phyloP scores from a whole-genome alignment of 1,140 invertebrate genomes.

The Lepidurus apus region DNA sequence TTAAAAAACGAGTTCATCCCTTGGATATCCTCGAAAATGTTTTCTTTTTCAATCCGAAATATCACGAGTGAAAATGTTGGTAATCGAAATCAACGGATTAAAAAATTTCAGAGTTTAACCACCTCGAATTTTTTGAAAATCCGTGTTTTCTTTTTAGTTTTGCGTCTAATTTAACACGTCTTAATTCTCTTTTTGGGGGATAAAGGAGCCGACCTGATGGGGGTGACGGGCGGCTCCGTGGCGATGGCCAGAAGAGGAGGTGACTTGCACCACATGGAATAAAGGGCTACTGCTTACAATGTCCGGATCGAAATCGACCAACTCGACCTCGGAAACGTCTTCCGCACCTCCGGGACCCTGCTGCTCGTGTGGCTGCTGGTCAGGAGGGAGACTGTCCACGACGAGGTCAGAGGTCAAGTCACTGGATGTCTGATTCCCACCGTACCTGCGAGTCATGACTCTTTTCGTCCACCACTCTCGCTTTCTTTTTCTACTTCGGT shows the following conservation, averaged over 20 bases:
- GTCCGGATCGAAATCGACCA: not conserved
- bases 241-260: not conserved
- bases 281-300: not conserved
- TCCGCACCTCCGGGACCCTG: not conserved
- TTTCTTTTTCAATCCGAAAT: not conserved
- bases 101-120: not conserved
- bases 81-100: too few relatives aligned
- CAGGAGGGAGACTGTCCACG: slow-evolving; percentile 6
- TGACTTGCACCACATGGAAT: slow-evolving; percentile 9
- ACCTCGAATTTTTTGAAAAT: not conserved
- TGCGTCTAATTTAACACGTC: not conserved
- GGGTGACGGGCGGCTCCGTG: not conserved
- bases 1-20: not conserved
- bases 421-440: not conserved
- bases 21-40: too few relatives aligned
- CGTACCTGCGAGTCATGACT: slow-evolving; percentile 5
- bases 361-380: not conserved
- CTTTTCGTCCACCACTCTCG: not conserved
- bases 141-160: too few relatives aligned
- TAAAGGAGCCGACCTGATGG: not conserved
- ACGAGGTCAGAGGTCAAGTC: slow-evolving; percentile 1
- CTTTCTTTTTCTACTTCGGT: not conserved
- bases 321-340: not conserved
- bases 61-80: too few relatives aligned
- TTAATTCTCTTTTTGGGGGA: too few relatives aligned